Evolutionary conservation across 1,140 invertebrate species (phyloP).

Genomic region (Hirudo medicinalis): DNA sequence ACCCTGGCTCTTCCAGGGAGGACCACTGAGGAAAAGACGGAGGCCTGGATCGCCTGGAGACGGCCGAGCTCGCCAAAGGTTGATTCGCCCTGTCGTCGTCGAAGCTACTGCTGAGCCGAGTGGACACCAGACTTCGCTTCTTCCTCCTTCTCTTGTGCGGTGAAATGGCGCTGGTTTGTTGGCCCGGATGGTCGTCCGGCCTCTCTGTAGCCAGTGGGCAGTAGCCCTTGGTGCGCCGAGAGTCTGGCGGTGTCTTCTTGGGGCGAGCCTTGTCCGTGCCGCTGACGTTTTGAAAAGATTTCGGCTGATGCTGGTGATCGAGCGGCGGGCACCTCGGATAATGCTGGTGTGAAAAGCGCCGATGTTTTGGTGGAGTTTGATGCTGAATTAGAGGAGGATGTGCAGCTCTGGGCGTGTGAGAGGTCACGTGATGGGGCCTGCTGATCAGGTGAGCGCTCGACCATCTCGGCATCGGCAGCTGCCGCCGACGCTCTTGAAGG

Average conservation of each 20-base stretch:
- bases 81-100: neutral
- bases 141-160: neutral
- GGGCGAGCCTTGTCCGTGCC: neutral
- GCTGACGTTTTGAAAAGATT: neutral
- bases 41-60: neutral
- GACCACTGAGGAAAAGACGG: conserved; percentile 2
- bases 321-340: neutral
- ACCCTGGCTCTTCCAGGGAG: neutral
- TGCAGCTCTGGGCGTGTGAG: neutral
- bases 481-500: neutral
- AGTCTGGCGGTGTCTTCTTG: neutral
- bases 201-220: neutral
- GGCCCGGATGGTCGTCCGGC: neutral
- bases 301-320: neutral
- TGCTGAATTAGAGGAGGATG: no score
- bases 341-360: neutral
- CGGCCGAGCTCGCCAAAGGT: neutral
- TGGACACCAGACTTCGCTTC: neutral
- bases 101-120: neutral
- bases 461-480: neutral
- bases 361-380: neutral
- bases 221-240: no score
- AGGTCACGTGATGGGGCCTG: neutral
- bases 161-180: neutral
- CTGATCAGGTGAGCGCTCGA: neutral